Conservation (phyloP, 2,888 invertebrate genomes). For the Catocala fraxini region DNA sequence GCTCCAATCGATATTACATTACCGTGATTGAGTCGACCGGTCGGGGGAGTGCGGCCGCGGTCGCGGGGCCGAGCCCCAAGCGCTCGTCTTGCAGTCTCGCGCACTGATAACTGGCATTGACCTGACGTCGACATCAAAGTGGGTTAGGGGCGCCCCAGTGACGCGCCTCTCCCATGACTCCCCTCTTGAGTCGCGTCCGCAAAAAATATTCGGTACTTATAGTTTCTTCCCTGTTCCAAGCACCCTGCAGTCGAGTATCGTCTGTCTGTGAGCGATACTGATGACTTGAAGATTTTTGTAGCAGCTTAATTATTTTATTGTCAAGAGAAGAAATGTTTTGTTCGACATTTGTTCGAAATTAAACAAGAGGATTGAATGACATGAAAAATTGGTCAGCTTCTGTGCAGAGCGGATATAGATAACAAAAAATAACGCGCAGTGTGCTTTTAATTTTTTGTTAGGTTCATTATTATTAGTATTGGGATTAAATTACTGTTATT, state of each 20-base stretch:
- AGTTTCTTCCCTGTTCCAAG: conserved; percentile 29
- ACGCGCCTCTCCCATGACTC: conserved; percentile 18
- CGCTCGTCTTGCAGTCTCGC: conserved; percentile 43
- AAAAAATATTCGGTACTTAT: conserved; percentile 37
- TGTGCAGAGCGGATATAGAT: too few relatives aligned
- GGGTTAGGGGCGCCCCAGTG: conserved; percentile 53
- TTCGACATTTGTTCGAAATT: not conserved
- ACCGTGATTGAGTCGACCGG: conserved; percentile 44
- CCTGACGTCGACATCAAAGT: conserved; percentile 58
- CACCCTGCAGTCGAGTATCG: conserved; percentile 15
- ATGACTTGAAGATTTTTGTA: conserved; percentile 20
- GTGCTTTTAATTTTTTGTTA: too few relatives aligned
- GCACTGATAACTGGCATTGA: conserved; percentile 58
- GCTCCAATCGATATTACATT: conserved; percentile 53
- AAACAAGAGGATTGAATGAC: too few relatives aligned
- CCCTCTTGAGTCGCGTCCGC: conserved; percentile 11
- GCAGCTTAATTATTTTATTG: not conserved
- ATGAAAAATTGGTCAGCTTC: too few relatives aligned
- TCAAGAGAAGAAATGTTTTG: not conserved
- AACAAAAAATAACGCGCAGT: too few relatives aligned
- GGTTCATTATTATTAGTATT: too few relatives aligned
- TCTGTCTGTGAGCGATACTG: conserved; percentile 29
- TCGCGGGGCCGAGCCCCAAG: conserved; percentile 32
- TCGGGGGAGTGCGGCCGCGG: conserved; percentile 1
- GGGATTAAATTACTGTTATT: too few relatives aligned